These are phyloP conservation scores for Tetragonisca angustula DNA, from an alignment of 2,888 invertebrate species.

Conservation along the genomic window DNA sequence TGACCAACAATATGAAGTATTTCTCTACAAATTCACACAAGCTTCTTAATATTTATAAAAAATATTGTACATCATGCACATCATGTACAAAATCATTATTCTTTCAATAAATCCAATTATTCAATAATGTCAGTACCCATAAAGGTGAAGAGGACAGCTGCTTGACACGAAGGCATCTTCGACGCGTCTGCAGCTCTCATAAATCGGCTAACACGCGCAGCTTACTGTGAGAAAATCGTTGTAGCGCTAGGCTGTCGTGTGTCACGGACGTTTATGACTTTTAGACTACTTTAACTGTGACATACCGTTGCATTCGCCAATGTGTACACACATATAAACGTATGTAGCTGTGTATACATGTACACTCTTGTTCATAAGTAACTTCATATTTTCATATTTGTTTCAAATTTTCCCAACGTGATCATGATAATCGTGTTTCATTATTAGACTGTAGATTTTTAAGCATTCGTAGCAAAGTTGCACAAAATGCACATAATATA, in stretches of 20 bases:
- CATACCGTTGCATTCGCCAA: conserved; percentile 30
- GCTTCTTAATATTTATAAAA: background rate
- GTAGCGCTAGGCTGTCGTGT: conserved; percentile 24
- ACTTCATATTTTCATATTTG: too few species aligned
- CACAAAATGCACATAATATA: too few species aligned
- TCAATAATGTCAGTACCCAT: conserved; percentile 15
- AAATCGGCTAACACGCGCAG: conserved; percentile 32
- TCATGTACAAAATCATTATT: background rate
- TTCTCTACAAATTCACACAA: background rate
- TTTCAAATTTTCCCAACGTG: too few species aligned
- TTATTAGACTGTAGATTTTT: too few species aligned
- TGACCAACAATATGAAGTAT: background rate
- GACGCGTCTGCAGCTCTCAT: conserved; percentile 38
- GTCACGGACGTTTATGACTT: conserved; percentile 56
- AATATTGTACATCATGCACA: background rate
- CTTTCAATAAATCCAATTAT: conserved; percentile 43
- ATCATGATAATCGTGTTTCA: too few species aligned
- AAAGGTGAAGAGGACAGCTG: conserved; percentile 5
- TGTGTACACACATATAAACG: background rate
- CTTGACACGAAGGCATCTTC: conserved; percentile 31
- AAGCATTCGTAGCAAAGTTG: too few species aligned
- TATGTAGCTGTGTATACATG: background rate
- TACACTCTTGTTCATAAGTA: background rate
- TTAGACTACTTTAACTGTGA: conserved; percentile 52
- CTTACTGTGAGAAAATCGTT: conserved; percentile 49